Evolutionary conservation across 2,888 invertebrate genomes (phyloP).

Genomic region (Lithophane semibrunnea): DNA sequence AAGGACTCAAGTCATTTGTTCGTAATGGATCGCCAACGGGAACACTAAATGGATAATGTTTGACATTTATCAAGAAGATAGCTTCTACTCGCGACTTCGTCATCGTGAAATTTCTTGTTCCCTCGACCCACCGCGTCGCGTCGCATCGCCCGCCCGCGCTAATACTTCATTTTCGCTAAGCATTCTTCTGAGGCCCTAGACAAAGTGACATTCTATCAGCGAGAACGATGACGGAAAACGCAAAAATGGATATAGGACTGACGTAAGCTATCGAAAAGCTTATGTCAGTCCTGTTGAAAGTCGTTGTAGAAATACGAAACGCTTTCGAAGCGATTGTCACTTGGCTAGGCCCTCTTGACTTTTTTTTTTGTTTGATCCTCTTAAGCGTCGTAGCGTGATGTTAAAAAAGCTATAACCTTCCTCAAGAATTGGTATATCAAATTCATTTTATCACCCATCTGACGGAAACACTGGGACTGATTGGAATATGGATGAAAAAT

Average conservation of each 20-base stretch:
- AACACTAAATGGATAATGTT: constrained; percentile 20
- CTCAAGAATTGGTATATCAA: neutral
- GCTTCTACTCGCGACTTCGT: no score
- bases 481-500: neutral
- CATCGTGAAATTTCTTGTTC: no score
- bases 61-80: neutral
- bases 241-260: no score
- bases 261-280: no score
- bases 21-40: constrained; percentile 11
- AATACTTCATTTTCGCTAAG: no score
- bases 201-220: no score
- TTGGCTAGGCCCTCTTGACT: no score
- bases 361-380: neutral
- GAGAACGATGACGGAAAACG: no score
- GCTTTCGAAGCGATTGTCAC: no score
- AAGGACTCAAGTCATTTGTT: constrained; percentile 52
- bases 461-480: neutral
- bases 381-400: neutral
- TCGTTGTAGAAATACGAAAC: no score
- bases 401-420: neutral
- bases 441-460: neutral
- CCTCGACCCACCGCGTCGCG: neutral
- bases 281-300: no score
- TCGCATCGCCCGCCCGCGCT: neutral
- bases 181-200: no score